These are phyloP conservation scores for Anguilla rostrata DNA, from an alignment of 2,113 vertebrate species.

Conservation along the genomic window DNA sequence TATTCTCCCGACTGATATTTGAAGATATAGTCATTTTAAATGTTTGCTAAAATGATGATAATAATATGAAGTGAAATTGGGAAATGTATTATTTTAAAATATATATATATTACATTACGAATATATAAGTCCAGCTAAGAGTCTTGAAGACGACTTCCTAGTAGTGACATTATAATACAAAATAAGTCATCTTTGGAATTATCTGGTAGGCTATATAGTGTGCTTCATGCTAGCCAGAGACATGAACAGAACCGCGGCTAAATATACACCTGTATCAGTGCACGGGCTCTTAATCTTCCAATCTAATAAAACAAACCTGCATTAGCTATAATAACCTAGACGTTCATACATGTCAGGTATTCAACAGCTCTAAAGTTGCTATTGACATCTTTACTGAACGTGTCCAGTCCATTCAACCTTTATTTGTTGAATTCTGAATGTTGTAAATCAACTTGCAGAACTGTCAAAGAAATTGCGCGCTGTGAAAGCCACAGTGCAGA, in stretches of 20 bases:
- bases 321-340: background rate
- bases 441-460: background rate
- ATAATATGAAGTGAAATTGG: no score
- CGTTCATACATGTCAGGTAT: no score
- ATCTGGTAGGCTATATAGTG: background rate
- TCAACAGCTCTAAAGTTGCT: background rate
- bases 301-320: background rate
- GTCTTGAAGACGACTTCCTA: background rate
- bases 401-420: background rate
- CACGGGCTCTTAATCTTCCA: background rate
- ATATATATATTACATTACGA: no score
- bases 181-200: background rate
- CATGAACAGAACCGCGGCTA: background rate
- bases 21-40: no score
- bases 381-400: background rate
- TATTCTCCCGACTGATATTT: no score
- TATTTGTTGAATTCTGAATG: background rate
- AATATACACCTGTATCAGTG: background rate
- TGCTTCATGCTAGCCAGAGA: background rate
- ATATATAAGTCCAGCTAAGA: no score
- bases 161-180: background rate
- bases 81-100: no score
- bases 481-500: background rate
- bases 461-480: background rate
- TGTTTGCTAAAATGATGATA: no score